Conservation (phyloP, 2,888 invertebrate genomes). For the Microdon myrmicae region DNA sequence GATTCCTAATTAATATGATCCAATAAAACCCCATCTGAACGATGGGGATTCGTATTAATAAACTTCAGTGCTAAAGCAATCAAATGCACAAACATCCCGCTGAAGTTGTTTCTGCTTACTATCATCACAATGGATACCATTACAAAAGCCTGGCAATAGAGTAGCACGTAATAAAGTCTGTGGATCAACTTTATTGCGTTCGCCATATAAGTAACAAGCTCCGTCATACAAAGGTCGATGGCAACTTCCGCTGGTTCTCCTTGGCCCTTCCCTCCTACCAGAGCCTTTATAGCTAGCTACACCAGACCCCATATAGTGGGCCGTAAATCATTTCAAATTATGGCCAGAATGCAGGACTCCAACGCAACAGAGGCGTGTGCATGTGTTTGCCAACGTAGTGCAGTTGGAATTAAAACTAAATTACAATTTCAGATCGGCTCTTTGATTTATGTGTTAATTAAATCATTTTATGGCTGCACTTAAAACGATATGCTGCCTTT, state of each 20-base stretch:
- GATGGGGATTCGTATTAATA: constrained; percentile 52
- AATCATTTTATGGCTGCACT: constrained; percentile 60
- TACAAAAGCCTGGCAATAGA: constrained; percentile 13
- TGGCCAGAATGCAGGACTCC: constrained; percentile 41
- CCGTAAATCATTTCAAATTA: constrained; percentile 54
- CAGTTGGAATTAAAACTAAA: constrained; percentile 59
- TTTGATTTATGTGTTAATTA: constrained; percentile 62
- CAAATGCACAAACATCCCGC: constrained; percentile 41
- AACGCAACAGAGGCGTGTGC: constrained; percentile 11
- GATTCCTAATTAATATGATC: constrained; percentile 50
- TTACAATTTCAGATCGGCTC: constrained; percentile 57
- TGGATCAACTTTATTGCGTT: constrained; percentile 45
- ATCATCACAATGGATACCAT: constrained; percentile 21
- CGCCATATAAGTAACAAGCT: too few relatives aligned
- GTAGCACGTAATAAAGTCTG: constrained; percentile 36
- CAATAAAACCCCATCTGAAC: constrained; percentile 47
- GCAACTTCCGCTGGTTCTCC: background rate
- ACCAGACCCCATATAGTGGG: constrained; percentile 40
- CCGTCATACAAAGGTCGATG: too few relatives aligned
- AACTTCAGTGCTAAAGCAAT: constrained; percentile 43
- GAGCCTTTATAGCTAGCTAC: constrained; percentile 7
- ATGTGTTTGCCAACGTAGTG: constrained; percentile 25
- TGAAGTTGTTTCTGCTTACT: too few relatives aligned
- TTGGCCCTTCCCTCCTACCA: background rate
- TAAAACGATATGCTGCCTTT: constrained; percentile 53